These are phyloP conservation scores for Cacoxenus indagator DNA, from an alignment of 2,888 invertebrate genomes.

Conservation along the genomic window DNA sequence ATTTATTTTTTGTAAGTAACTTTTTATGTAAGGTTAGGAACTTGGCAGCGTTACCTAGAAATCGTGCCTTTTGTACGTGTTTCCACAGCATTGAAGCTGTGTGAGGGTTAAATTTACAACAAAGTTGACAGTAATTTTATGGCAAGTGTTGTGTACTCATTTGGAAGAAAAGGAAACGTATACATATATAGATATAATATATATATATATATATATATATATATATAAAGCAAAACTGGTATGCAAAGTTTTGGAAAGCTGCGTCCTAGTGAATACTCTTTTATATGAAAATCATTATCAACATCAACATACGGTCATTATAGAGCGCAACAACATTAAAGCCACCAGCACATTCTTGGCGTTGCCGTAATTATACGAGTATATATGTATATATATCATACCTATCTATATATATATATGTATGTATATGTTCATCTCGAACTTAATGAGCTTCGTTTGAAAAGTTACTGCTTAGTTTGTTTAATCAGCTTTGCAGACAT, in stretches of 20 bases:
- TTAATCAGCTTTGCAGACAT: background rate
- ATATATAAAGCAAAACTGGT: too few species aligned
- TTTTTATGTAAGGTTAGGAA: slow-evolving; percentile 47
- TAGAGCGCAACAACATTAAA: too few species aligned
- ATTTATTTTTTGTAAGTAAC: background rate
- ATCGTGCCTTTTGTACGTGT: too few species aligned
- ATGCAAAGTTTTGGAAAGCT: too few species aligned
- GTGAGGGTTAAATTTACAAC: background rate
- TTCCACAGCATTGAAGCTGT: too few species aligned
- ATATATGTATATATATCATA: background rate
- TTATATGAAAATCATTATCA: too few species aligned
- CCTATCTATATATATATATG: background rate
- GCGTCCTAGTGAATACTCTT: too few species aligned
- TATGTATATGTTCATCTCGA: background rate
- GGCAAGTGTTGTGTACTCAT: background rate
- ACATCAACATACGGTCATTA: too few species aligned
- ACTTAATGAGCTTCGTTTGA: background rate
- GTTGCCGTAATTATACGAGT: too few species aligned
- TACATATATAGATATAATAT: background rate
- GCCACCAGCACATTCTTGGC: too few species aligned
- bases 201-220: background rate
- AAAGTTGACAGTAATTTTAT: slow-evolving; percentile 20
- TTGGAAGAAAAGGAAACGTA: background rate
- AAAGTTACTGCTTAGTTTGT: background rate
- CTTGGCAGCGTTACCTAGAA: slow-evolving; percentile 33